phyloP scores from a whole-genome alignment of 2,888 invertebrate species.

The Pristionchus fissidentatus region DNA sequence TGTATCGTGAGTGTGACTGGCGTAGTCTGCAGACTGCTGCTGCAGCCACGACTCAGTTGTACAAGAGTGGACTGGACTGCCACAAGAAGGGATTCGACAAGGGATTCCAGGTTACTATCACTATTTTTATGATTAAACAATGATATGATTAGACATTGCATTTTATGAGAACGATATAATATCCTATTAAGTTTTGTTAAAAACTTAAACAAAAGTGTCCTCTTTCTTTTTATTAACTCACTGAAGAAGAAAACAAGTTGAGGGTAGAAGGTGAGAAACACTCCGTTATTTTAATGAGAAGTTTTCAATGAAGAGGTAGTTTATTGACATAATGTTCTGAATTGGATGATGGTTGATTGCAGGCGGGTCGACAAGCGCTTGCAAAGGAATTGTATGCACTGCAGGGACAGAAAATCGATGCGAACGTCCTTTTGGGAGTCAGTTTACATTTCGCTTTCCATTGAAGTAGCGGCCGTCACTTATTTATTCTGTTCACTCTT shows the following conservation, averaged over 20 bases:
- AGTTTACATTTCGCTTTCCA: slow-evolving; percentile 5
- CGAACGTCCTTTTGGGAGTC: slow-evolving; percentile 33
- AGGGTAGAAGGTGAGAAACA: not conserved
- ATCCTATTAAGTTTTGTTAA: too few species aligned
- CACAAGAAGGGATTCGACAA: slow-evolving; percentile 65
- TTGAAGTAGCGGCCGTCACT: too few species aligned
- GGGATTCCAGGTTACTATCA: slow-evolving; percentile 56
- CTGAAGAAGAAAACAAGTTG: too few species aligned
- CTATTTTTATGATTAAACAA: not conserved
- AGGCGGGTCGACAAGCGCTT: slow-evolving; percentile 63
- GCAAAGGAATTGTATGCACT: slow-evolving; percentile 62
- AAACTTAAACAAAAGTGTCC: too few species aligned
- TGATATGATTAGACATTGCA: not conserved
- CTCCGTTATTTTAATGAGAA: not conserved
- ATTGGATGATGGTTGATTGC: not conserved
- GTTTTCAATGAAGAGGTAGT: not conserved
- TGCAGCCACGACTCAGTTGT: slow-evolving; percentile 71
- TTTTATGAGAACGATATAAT: too few species aligned
- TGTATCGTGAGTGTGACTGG: slow-evolving; percentile 67
- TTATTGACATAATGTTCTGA: not conserved
- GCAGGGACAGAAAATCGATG: slow-evolving; percentile 47
- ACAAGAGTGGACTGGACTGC: slow-evolving; percentile 66
- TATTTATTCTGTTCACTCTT: too few species aligned
- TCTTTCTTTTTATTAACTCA: too few species aligned
- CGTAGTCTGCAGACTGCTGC: slow-evolving; percentile 67